phyloP scores from a whole-genome alignment of 64 coral and sea anemone genomes.

The Pocillopora verrucosa region DNA sequence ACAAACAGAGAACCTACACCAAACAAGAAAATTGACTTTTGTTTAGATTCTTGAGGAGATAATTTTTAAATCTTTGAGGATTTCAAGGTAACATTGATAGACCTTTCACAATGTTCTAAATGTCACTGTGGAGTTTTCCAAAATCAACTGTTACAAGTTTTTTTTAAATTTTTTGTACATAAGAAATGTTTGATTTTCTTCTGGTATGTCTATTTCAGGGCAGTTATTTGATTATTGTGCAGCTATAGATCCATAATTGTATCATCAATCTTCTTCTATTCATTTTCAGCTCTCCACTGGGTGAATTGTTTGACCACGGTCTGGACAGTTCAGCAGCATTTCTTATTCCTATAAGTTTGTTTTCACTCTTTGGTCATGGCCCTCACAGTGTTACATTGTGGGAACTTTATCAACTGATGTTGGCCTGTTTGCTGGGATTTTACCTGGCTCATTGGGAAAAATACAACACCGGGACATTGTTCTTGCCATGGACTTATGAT shows the following conservation, averaged over 20 bases:
- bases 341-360: conserved; percentile 73
- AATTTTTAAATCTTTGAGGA: no score
- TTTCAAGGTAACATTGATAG: no score
- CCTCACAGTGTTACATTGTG: conserved; percentile 45
- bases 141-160: no score
- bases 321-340: conserved; percentile 93
- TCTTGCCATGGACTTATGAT: conserved; percentile 96
- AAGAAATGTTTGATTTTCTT: no score
- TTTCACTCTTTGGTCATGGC: conserved; percentile 89
- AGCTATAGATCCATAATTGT: no score
- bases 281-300: conserved; percentile 87
- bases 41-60: no score
- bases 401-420: conserved; percentile 69
- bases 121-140: no score
- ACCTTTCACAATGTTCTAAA: no score
- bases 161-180: no score
- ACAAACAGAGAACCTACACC: not conserved
- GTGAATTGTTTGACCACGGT: conserved; percentile 98
- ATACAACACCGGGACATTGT: conserved; percentile 90
- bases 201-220: no score
- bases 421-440: conserved; percentile 82
- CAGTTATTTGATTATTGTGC: no score
- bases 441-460: conserved; percentile 96
- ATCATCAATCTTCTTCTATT: not conserved
- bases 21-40: no score